Conservation (phyloP, 1,140 invertebrate genomes). For the Cydia splendana region DNA sequence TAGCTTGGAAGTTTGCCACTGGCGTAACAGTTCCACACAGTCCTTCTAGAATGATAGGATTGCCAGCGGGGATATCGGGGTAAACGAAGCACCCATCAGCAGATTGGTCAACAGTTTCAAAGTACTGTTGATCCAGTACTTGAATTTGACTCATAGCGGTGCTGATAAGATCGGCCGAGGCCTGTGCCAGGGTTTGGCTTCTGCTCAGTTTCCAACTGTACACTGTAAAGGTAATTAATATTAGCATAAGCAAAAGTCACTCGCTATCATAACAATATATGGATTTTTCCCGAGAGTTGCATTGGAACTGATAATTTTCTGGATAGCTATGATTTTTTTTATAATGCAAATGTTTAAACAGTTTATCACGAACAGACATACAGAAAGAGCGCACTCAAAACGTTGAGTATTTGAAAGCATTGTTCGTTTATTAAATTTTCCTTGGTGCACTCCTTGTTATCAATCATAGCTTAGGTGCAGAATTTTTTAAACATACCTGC, state of each 20-base stretch:
- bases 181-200: neutral
- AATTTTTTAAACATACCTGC: conserved; percentile 11
- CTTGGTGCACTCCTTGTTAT: too few relatives aligned
- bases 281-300: neutral
- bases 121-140: conserved; percentile 24
- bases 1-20: neutral
- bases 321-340: too few relatives aligned
- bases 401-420: too few relatives aligned
- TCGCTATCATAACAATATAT: too few relatives aligned
- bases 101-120: conserved; percentile 20
- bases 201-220: conserved; percentile 28
- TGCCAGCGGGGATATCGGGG: conserved; percentile 26
- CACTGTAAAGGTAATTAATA: neutral
- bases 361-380: too few relatives aligned
- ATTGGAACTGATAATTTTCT: neutral
- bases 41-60: neutral
- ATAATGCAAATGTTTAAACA: too few relatives aligned
- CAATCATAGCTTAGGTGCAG: neutral
- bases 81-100: conserved; percentile 21
- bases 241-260: neutral
- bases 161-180: neutral
- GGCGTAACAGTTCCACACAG: conserved; percentile 16
- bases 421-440: too few relatives aligned
- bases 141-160: neutral
- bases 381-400: neutral